These are phyloP conservation scores for Ceratothoa steindachneri DNA, from an alignment of 2,888 invertebrate species.

Conservation along the genomic window DNA sequence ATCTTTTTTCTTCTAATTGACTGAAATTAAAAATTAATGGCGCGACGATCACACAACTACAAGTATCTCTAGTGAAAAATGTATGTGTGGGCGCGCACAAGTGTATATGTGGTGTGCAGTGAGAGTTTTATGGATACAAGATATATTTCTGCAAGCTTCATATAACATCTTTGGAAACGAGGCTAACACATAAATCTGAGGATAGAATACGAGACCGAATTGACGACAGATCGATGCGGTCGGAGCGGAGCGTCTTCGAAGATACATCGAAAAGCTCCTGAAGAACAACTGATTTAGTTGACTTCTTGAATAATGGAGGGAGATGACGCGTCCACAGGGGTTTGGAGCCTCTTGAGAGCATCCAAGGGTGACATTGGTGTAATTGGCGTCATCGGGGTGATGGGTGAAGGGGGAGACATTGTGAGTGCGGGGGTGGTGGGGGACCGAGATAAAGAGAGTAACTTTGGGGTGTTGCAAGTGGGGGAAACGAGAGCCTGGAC, in stretches of 20 bases:
- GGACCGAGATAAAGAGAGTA: slow-evolving; percentile 32
- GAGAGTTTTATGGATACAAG: too few species aligned
- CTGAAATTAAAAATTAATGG: too few species aligned
- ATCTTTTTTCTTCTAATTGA: too few species aligned
- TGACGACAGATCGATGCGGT: not conserved
- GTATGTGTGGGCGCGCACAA: too few species aligned
- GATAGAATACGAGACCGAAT: not conserved
- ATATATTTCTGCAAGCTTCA: too few species aligned
- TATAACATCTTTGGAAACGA: too few species aligned
- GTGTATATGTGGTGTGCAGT: too few species aligned
- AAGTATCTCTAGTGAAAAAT: too few species aligned
- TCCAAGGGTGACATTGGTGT: slow-evolving; percentile 47
- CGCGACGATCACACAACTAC: too few species aligned
- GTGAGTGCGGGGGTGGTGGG: slow-evolving; percentile 43
- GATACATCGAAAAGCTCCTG: not conserved
- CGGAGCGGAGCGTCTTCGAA: not conserved
- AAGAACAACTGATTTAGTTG: not conserved
- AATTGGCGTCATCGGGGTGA: slow-evolving; percentile 28
- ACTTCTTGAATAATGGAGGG: not conserved
- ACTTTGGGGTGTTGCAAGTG: slow-evolving; percentile 35
- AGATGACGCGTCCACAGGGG: slow-evolving; percentile 29
- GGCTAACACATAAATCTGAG: not conserved
- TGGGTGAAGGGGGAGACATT: not conserved
- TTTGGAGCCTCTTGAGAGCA: slow-evolving; percentile 43
- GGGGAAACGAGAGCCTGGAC: slow-evolving; percentile 46